These are phyloP conservation scores for Heliothis virescens DNA, from an alignment of 1,140 invertebrate genomes.

Conservation along the genomic window DNA sequence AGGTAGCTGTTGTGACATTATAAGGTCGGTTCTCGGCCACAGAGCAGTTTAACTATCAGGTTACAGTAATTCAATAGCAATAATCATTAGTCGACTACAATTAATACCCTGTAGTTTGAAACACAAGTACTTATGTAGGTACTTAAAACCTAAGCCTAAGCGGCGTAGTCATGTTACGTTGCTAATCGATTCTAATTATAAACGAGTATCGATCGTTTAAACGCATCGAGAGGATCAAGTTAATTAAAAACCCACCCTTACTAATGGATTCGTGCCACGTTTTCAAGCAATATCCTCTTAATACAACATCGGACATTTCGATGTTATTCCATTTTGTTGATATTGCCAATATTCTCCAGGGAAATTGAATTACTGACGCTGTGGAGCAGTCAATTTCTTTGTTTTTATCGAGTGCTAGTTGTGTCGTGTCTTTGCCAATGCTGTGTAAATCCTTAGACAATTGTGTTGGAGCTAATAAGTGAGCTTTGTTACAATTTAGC, in stretches of 20 bases:
- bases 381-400: conserved; percentile 52
- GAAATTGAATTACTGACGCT: conserved; percentile 58
- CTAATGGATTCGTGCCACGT: conserved; percentile 57
- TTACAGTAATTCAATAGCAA: conserved; percentile 30
- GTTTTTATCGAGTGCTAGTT: conserved; percentile 22
- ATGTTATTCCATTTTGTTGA: conserved; percentile 62
- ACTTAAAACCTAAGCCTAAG: background rate
- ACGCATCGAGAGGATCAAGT: conserved; percentile 49
- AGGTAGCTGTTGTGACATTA: conserved; percentile 36
- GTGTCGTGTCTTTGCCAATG: conserved; percentile 10
- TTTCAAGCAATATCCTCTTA: conserved; percentile 62
- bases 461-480: conserved; percentile 20
- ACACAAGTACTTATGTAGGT: background rate
- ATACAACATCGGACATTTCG: conserved; percentile 57
- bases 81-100: background rate
- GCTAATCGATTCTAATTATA: conserved; percentile 25
- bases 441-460: conserved; percentile 16
- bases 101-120: conserved; percentile 1
- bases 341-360: conserved; percentile 61
- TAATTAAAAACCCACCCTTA: conserved; percentile 60
- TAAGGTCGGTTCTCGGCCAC: conserved; percentile 21
- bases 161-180: conserved; percentile 14
- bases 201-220: conserved; percentile 36
- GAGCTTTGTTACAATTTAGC: background rate
- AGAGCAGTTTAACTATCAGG: background rate